A percentile compares a stretch with the other conserved stretches of the same genome.
Evolutionary conservation across 1,140 invertebrate species (phyloP).

Genomic region (Drosophila carrolli): DNA sequence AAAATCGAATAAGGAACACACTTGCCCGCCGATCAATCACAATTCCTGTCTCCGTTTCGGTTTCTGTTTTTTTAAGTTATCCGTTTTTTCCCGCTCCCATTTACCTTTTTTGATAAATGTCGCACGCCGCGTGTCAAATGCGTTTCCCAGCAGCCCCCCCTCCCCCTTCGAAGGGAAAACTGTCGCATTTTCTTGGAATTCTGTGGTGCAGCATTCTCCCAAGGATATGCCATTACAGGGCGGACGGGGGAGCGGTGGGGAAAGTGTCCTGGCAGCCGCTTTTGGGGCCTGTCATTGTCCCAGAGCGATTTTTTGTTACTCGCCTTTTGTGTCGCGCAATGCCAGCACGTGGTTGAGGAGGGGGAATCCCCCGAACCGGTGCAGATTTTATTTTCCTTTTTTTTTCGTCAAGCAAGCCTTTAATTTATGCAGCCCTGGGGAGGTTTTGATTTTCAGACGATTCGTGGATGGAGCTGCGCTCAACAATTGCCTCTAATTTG

Average conservation of each 20-base stretch:
- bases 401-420: conserved; percentile 62
- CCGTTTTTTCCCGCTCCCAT: conserved; percentile 31
- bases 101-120: conserved; percentile 77
- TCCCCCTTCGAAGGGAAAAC: conserved; percentile 34
- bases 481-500: conserved; percentile 58
- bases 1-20: conserved; percentile 35
- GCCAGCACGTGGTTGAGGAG: conserved; percentile 34
- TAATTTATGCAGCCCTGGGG: conserved; percentile 82
- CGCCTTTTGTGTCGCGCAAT: conserved; percentile 34
- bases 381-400: conserved; percentile 46
- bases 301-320: conserved; percentile 77
- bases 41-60: conserved; percentile 52
- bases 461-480: conserved; percentile 21
- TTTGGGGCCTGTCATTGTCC: conserved; percentile 65
- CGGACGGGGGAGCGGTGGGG: conserved; percentile 3
- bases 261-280: conserved; percentile 65
- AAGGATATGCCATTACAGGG: conserved; percentile 73
- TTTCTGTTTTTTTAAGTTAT: conserved; percentile 47
- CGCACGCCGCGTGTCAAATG: conserved; percentile 70
- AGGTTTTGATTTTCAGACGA: conserved; percentile 69
- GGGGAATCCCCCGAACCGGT: conserved; percentile 12
- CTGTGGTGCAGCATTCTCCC: conserved; percentile 58
- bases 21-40: conserved; percentile 78
- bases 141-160: conserved; percentile 32
- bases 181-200: conserved; percentile 74